These are phyloP conservation scores for Holcopasites calliopsidis DNA, from an alignment of 1,140 invertebrate species.

Conservation along the genomic window DNA sequence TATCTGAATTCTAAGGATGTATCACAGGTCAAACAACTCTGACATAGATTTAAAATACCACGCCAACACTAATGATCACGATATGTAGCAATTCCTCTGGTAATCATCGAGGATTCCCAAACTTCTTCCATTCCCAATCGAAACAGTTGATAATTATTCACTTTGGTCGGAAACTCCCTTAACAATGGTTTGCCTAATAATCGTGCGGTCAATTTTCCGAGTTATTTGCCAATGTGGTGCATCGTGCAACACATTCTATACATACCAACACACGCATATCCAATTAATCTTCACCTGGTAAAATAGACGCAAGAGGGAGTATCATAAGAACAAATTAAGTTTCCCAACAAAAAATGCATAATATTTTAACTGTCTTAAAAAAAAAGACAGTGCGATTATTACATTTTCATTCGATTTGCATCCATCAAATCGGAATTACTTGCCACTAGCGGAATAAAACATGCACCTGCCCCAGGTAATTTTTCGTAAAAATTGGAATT, in stretches of 20 bases:
- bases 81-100: slow-evolving; percentile 3
- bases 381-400: not conserved
- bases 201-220: slow-evolving; percentile 39
- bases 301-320: slow-evolving; percentile 30
- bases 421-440: not conserved
- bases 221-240: slow-evolving; percentile 54
- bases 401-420: not conserved
- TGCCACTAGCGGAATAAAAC: not conserved
- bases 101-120: not conserved
- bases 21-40: slow-evolving; percentile 49
- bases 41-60: slow-evolving; percentile 51
- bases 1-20: slow-evolving; percentile 34
- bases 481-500: too few species aligned
- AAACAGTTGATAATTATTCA: not conserved
- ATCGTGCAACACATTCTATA: slow-evolving; percentile 31
- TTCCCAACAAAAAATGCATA: not conserved
- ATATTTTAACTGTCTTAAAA: not conserved
- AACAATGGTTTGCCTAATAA: slow-evolving; percentile 40
- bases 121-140: not conserved
- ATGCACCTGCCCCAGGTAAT: too few species aligned
- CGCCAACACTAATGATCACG: slow-evolving; percentile 16
- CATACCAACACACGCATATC: slow-evolving; percentile 19
- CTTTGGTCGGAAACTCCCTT: slow-evolving; percentile 1
- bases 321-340: not conserved
- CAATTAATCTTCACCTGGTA: slow-evolving; percentile 43